Conservation (phyloP, 2,113 vertebrate genomes). For the Haliaeetus leucogaster region DNA sequence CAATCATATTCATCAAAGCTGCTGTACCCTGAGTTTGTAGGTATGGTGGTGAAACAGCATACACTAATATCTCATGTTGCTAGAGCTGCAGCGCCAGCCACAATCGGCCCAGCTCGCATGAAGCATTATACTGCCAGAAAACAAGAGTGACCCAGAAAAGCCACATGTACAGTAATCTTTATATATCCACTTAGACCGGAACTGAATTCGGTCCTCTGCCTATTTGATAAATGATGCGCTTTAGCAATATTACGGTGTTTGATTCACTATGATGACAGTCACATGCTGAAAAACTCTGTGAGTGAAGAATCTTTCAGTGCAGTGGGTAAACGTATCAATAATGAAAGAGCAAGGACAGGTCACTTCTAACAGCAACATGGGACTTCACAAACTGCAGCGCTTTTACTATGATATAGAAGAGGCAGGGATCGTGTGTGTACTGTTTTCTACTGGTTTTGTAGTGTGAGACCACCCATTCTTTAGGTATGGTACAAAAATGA, state of each 20-base stretch:
- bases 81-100: neutral
- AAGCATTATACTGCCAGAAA: neutral
- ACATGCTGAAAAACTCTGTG: neutral
- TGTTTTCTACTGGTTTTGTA: neutral
- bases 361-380: neutral
- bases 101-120: neutral
- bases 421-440: neutral
- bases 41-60: neutral
- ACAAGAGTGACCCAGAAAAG: slow-evolving; percentile 24
- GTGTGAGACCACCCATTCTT: neutral
- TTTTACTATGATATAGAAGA: neutral
- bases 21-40: neutral
- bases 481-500: neutral
- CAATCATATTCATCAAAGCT: neutral
- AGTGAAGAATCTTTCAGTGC: slow-evolving; percentile 5
- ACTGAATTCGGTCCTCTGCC: neutral
- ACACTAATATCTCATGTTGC: neutral
- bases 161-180: neutral
- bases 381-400: neutral
- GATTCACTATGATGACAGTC: slow-evolving; percentile 34
- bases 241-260: neutral
- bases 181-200: neutral
- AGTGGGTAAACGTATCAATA: neutral
- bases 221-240: slow-evolving; percentile 12
- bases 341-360: slow-evolving; percentile 28